Evolutionary conservation across 2,797 vertebrate species (phyloP), one percentile per base, ranked within the genome.

Genomic region (Falco berigora): DNA sequence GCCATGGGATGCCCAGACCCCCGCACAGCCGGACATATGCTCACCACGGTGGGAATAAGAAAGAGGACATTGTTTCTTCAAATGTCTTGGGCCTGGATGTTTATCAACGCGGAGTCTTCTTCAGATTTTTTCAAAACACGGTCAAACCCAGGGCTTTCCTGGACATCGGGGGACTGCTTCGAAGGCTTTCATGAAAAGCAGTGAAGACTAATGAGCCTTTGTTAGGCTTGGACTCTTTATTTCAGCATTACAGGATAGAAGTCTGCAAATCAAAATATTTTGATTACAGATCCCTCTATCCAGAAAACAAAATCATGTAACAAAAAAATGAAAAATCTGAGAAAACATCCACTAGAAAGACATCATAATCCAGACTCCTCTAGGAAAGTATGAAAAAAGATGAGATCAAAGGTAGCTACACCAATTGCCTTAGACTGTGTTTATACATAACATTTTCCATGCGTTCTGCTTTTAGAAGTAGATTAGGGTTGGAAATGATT

Each of bases 1-100:
- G 94, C 93, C 92, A 96, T 22, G 53, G 86, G 95, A 83, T 68
- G 84, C 22, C 88, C 81, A 90, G 92, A 94, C n/a, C 90, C 83
- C 68, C 0, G 0, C 86, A 47, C 53, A 77, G 96, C 78, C 64
- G 10, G 84, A 79, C 1, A 0, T 59, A 50, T 1, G 12, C 64
- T 83, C 42, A 49, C 68, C 58, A 46, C 0, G 19, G 86, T 92
- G 89, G 88, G 91, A 83, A 92, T 50, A 59, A 92, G 75, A 94
- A 95, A 92, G 90, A 78, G 55, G 53, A 95, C 64, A 73, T 88
- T 95, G 93, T 94, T 94, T 80, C 68, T 75, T 83, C 79, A 83
- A 90, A 55, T 38, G 21, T 82, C 75, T 88, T 64, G 53, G 86
- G 68, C 81, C 58, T 13, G 49, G 77, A 53, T 76, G 34, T 75